Percentiles rank a stretch among this genome's conserved stretches.
Conservation (phyloP, 2,113 vertebrate species). For the Crocuta crocuta region DNA sequence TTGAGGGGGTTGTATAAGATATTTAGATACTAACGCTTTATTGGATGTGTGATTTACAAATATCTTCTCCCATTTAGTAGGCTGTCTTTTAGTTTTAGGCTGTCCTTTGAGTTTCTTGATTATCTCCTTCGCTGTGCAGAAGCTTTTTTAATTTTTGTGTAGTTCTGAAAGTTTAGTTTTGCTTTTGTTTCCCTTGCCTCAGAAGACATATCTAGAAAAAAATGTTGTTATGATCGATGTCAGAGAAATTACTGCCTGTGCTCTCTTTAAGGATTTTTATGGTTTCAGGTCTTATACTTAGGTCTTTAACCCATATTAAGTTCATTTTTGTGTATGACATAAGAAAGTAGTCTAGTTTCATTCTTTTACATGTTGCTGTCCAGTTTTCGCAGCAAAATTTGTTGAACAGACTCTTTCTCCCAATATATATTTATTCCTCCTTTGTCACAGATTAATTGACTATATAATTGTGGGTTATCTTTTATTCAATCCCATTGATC, state of each 20-base stretch:
- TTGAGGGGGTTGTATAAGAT: not conserved
- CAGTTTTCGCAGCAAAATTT: not conserved
- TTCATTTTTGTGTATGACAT: not conserved
- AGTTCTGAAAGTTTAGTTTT: not conserved
- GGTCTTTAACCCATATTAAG: not conserved
- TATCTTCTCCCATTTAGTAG: not conserved
- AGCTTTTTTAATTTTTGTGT: not conserved
- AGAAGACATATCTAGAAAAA: not conserved
- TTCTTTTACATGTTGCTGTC: not conserved
- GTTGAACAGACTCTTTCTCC: not conserved
- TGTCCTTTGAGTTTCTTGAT: not conserved
- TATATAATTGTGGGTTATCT: not conserved
- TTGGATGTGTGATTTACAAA: not conserved
- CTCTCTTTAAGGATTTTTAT: not conserved
- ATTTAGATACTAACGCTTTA: not conserved
- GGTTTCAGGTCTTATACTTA: not conserved
- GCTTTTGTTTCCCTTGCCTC: not conserved
- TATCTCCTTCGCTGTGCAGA: not conserved
- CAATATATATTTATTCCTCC: not conserved
- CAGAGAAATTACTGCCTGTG: not conserved
- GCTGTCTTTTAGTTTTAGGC: not conserved
- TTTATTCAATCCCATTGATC: not conserved
- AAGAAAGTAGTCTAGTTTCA: not conserved
- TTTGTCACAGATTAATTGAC: not conserved
- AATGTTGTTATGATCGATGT: not conserved